A percentile compares a stretch with the other conserved stretches of the same genome.
Evolutionary conservation across 1,140 invertebrate genomes (phyloP).

Genomic region (Polyergus mexicanus): DNA sequence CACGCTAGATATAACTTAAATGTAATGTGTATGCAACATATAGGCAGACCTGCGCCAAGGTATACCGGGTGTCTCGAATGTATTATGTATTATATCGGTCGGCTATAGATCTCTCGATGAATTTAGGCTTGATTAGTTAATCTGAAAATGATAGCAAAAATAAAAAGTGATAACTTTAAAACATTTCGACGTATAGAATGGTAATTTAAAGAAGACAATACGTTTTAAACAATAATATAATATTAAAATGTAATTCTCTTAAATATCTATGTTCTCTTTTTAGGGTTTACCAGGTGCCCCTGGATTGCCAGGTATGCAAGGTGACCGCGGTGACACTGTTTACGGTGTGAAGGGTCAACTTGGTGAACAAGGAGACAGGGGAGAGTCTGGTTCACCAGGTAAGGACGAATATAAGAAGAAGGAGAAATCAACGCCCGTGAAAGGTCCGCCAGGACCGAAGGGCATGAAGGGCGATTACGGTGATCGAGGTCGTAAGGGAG

Average conservation of each 20-base stretch:
- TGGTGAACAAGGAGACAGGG: slow-evolving; percentile 87
- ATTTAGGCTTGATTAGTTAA: background rate
- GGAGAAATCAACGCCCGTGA: slow-evolving; percentile 70
- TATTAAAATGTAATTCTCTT: background rate
- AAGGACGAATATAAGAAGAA: slow-evolving; percentile 46
- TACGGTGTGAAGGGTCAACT: slow-evolving; percentile 81
- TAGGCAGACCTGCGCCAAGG: slow-evolving; percentile 8
- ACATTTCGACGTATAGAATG: background rate
- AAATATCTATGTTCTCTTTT: background rate
- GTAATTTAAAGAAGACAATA: too few species aligned
- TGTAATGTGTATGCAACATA: slow-evolving; percentile 37
- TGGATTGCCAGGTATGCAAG: slow-evolving; percentile 88
- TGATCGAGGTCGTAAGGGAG: slow-evolving; percentile 88
- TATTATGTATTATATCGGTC: background rate
- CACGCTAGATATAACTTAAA: slow-evolving; percentile 56
- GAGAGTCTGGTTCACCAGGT: slow-evolving; percentile 83
- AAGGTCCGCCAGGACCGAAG: slow-evolving; percentile 86
- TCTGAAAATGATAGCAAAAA: background rate
- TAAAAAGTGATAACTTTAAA: slow-evolving; percentile 1
- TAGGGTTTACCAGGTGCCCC: slow-evolving; percentile 83
- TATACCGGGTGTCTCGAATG: slow-evolving; percentile 42
- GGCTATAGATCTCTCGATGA: slow-evolving; percentile 1
- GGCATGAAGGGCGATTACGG: slow-evolving; percentile 88
- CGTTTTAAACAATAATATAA: background rate
- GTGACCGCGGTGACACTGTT: slow-evolving; percentile 85